Percentiles rank a stretch among this genome's conserved stretches.
These are phyloP conservation scores for Gnathonemus longibarbis DNA, from an alignment of 2,113 vertebrate genomes.

Conservation along the genomic window DNA sequence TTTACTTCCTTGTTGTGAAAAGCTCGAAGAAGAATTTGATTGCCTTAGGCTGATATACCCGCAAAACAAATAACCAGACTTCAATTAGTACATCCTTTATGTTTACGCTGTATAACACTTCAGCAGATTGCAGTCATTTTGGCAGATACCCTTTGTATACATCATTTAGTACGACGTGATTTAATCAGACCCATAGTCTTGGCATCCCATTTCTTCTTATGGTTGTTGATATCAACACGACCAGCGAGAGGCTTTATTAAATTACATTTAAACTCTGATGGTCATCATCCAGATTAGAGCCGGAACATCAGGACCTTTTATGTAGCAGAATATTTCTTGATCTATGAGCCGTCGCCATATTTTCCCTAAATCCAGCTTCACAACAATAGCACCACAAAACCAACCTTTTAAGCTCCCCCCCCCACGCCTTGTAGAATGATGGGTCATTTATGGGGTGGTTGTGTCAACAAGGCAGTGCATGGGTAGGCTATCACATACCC, in stretches of 20 bases:
- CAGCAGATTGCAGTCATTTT: neutral
- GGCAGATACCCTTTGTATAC: neutral
- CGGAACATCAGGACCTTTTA: neutral
- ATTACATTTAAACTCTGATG: neutral
- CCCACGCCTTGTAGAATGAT: neutral
- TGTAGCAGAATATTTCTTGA: neutral
- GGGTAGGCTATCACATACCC: neutral
- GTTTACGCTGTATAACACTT: neutral
- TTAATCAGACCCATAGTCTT: neutral
- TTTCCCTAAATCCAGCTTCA: neutral
- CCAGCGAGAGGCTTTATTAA: neutral
- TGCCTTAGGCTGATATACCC: neutral
- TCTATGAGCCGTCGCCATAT: neutral
- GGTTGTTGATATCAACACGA: neutral
- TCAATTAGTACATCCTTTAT: neutral
- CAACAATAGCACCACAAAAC: neutral
- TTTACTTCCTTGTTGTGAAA: neutral
- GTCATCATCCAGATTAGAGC: neutral
- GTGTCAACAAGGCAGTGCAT: neutral
- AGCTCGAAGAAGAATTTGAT: neutral
- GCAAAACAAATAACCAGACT: neutral
- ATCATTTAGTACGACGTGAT: neutral
- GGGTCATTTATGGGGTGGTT: neutral
- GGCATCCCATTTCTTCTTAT: neutral
- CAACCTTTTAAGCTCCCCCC: neutral